A percentile compares a stretch with the other conserved stretches of the same genome.
phyloP scores from a whole-genome alignment of 1,140 invertebrate genomes.

The Aricia agestis region DNA sequence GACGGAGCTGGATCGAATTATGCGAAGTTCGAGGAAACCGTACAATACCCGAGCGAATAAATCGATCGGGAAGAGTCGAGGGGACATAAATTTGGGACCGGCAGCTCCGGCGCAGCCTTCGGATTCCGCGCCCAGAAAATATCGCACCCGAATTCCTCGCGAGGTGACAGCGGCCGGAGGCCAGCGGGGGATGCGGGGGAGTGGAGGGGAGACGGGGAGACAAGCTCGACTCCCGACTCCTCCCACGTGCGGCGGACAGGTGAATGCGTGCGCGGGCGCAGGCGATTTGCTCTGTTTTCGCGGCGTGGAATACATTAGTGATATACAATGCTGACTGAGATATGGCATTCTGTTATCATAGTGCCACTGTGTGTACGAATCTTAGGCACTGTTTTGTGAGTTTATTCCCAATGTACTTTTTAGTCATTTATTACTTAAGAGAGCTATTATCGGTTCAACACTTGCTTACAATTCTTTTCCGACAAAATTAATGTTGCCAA shows the following conservation, averaged over 20 bases:
- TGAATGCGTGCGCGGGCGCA: slow-evolving; percentile 59
- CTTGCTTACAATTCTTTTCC: too few species aligned
- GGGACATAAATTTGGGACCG: slow-evolving; percentile 49
- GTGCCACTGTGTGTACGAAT: background rate
- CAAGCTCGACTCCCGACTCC: slow-evolving; percentile 38
- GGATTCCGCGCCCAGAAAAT: slow-evolving; percentile 64
- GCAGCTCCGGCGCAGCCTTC: slow-evolving; percentile 48
- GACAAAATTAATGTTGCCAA: too few species aligned
- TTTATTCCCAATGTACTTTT: too few species aligned
- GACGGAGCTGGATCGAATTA: background rate
- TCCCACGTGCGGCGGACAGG: slow-evolving; percentile 59
- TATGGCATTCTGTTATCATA: background rate
- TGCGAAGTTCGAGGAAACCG: slow-evolving; percentile 19
- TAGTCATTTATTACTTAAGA: too few species aligned
- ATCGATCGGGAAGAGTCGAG: background rate
- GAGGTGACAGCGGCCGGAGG: slow-evolving; percentile 38
- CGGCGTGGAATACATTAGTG: slow-evolving; percentile 56
- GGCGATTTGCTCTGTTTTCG: slow-evolving; percentile 53
- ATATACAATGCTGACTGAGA: slow-evolving; percentile 43
- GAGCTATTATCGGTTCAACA: too few species aligned
- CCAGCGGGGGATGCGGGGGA: background rate
- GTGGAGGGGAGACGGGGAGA: background rate
- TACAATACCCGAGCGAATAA: background rate
- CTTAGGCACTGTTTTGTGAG: background rate
- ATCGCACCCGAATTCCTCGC: slow-evolving; percentile 70